Percentiles rank a stretch among this genome's conserved stretches.
Evolutionary conservation across 2,113 vertebrate species (phyloP).

Genomic region (Trachemys scripta): DNA sequence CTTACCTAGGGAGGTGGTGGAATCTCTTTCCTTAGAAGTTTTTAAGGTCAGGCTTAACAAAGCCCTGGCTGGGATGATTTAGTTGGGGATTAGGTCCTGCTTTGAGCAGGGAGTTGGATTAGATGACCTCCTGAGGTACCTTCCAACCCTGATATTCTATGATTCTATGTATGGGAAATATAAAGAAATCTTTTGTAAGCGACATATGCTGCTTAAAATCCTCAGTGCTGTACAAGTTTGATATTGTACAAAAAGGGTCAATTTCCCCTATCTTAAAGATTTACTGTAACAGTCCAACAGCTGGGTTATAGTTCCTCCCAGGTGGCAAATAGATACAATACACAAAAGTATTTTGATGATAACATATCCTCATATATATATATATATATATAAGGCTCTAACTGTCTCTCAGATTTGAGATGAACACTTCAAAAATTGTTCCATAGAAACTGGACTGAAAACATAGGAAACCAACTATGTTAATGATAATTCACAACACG

Average conservation of each 20-base stretch:
- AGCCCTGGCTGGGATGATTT: no score
- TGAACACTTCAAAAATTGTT: neutral
- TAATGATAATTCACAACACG: neutral
- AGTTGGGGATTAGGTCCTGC: no score
- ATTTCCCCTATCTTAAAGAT: neutral
- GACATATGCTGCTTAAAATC: neutral
- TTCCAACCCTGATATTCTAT: no score
- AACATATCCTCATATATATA: neutral
- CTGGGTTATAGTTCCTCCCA: neutral
- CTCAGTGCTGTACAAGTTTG: neutral
- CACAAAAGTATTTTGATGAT: neutral
- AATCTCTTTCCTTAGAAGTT: no score
- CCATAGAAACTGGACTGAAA: accelerated
- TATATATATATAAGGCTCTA: neutral
- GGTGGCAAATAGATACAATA: neutral
- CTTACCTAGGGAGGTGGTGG: no score
- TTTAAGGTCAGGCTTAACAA: no score
- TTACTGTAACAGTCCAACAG: neutral
- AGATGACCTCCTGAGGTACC: no score
- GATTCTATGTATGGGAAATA: neutral
- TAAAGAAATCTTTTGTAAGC: neutral
- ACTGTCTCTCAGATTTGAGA: neutral
- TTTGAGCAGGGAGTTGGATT: no score
- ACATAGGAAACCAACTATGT: neutral
- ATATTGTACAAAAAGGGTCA: neutral